Conservation (phyloP, 1,140 invertebrate species). For the Drosophila burlai region DNA sequence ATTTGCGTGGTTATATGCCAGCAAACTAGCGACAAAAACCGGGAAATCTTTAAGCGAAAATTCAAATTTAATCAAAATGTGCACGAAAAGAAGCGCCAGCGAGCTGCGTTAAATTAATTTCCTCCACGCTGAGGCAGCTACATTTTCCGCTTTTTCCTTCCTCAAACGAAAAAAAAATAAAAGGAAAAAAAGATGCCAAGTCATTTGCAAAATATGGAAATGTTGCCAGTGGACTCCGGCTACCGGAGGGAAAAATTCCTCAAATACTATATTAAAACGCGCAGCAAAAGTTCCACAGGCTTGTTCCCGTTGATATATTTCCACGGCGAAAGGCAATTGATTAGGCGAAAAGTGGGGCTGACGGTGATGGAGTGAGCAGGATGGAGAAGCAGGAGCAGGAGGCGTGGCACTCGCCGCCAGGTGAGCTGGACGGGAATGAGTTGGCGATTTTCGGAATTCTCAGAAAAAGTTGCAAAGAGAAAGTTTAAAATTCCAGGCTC, state of each 20-base stretch:
- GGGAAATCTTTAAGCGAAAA: slow-evolving; percentile 33
- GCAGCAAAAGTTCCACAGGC: slow-evolving; percentile 12
- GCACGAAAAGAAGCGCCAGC: not conserved
- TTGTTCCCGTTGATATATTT: not conserved
- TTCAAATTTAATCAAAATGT: slow-evolving; percentile 57
- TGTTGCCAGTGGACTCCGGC: slow-evolving; percentile 33
- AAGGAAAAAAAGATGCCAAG: slow-evolving; percentile 29
- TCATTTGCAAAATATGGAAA: slow-evolving; percentile 71
- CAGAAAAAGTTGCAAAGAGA: not conserved
- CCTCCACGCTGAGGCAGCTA: slow-evolving; percentile 30
- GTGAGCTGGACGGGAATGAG: slow-evolving; percentile 35
- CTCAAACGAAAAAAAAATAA: not conserved
- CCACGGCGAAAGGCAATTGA: slow-evolving; percentile 34
- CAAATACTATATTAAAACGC: slow-evolving; percentile 33
- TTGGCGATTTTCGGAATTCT: slow-evolving; percentile 12
- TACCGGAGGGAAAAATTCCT: slow-evolving; percentile 54
- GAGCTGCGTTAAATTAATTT: slow-evolving; percentile 59
- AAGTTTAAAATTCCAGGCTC: slow-evolving; percentile 11
- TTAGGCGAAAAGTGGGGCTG: slow-evolving; percentile 13
- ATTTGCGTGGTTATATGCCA: slow-evolving; percentile 44
- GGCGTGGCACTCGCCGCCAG: not conserved
- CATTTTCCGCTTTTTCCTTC: slow-evolving; percentile 24
- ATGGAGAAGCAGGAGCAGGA: not conserved
- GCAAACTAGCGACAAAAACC: slow-evolving; percentile 15
- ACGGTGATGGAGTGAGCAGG: slow-evolving; percentile 29